Conservation (phyloP, 2,888 invertebrate species). For the Apomyelois bistriatella region DNA sequence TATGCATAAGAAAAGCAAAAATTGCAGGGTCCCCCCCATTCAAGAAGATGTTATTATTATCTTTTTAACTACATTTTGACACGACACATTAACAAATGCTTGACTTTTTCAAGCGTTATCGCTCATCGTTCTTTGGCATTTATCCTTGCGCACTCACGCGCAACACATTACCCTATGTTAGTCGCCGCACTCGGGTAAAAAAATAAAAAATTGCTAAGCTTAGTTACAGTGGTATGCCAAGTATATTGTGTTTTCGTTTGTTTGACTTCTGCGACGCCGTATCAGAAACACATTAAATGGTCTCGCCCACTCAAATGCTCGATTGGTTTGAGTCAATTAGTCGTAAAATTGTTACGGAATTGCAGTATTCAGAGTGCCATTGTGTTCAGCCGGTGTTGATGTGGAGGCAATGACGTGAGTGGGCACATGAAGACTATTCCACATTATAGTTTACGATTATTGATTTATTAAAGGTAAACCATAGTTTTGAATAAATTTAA, state of each 20-base stretch:
- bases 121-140: conserved; percentile 12
- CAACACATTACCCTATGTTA: conserved; percentile 21
- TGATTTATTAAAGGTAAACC: no score
- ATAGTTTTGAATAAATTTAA: no score
- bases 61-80: conserved; percentile 7
- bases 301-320: conserved; percentile 62
- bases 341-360: conserved; percentile 71
- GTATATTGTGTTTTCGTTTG: conserved; percentile 31
- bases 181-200: conserved; percentile 18
- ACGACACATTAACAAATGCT: conserved; percentile 6
- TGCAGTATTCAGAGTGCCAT: conserved; percentile 31
- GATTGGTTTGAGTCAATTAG: conserved; percentile 73
- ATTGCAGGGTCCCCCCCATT: neutral
- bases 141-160: conserved; percentile 19
- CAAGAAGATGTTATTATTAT: neutral
- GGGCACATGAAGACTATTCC: neutral
- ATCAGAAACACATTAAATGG: conserved; percentile 65
- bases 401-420: neutral
- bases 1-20: no score
- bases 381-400: conserved; percentile 12
- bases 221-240: conserved; percentile 23
- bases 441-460: no score
- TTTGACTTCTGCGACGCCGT: conserved; percentile 50
- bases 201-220: conserved; percentile 12
- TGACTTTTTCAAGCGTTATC: conserved; percentile 3